Base-by-base conservation (phyloP, 2,888 invertebrate genomes). In the Linyphia triangularis region DNA sequence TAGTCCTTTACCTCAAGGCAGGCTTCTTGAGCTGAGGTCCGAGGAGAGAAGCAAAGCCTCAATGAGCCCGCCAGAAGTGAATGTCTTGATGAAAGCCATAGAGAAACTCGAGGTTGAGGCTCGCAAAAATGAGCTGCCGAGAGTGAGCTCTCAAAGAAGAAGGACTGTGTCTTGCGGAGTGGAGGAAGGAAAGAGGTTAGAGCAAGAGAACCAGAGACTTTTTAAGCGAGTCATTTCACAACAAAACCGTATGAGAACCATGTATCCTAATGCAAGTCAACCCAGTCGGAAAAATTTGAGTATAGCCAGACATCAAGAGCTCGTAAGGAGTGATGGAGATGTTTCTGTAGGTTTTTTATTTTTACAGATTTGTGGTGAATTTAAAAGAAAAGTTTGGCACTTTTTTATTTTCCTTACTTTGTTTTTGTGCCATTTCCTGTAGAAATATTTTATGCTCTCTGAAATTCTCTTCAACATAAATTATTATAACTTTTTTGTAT, bases 151-250 rank as follows among this genome's bases (percentile, higher is more conserved):
- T 5, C 24, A 59, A 9, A 26, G 81, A 59, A 72, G 88, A 26
- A 84, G 88, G 24, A 93, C 93, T 89, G 93, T 93, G 92, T 93
- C 93, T 65, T 93, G 93, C 85, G 92, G 93, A 0, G 92, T 93
- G 37, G 93, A 93, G 3, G 92, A 93, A 89, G 91, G 93, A 85
- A 91, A 92, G 57, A 92, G 92, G 90, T 93, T 93, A 69, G 93
- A 93, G 73, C 91, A 92, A 28, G 93, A 94, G 28, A 94, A 94
- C 91, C 92, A 93, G 51, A 91, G 93, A 82, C 91, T 94, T 30
- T 90, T 93, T 37, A 92, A 92, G 43, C 93, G 93, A 90, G 93
- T 93, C 89, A 92, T 93, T 91, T 92, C 89, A 4, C 82, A 82
- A 61, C 89, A 86, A 59, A 86, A 57, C 37, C 78, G 86, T 10